Evolutionary conservation across 2,113 vertebrate species (phyloP).

Genomic region (Marmota monax): DNA sequence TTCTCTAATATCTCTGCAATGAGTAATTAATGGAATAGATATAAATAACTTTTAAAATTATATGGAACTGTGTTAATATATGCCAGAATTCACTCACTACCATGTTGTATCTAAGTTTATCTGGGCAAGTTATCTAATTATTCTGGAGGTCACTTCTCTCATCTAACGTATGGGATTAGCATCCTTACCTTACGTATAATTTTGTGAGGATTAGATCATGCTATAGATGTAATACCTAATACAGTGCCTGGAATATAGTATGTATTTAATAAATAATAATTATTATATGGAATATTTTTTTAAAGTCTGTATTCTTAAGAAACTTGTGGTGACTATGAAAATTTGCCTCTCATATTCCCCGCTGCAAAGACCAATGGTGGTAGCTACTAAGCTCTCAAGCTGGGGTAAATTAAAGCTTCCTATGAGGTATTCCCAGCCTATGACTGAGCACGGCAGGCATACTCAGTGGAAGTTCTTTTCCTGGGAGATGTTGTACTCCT

Average conservation of each 20-base stretch:
- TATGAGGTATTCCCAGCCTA: background rate
- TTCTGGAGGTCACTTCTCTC: background rate
- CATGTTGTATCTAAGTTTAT: background rate
- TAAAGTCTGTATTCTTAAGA: background rate
- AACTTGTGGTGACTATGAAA: background rate
- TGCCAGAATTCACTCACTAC: background rate
- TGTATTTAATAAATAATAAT: background rate
- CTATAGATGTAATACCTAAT: background rate
- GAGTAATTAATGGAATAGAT: background rate
- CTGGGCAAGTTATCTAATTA: background rate
- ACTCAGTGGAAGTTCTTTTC: background rate
- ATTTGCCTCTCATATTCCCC: background rate
- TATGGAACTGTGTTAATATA: no score
- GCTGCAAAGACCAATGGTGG: background rate
- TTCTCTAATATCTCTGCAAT: constrained; percentile 6
- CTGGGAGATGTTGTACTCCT: background rate
- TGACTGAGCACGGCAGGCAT: background rate
- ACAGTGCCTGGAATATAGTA: background rate
- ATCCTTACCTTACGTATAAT: background rate
- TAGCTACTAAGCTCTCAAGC: background rate
- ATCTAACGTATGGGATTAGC: background rate
- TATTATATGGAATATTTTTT: background rate
- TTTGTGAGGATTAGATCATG: background rate
- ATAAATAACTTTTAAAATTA: background rate
- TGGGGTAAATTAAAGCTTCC: background rate